Base-by-base conservation (phyloP, 2,113 vertebrate genomes). In the Seriola aureovittata region DNA sequence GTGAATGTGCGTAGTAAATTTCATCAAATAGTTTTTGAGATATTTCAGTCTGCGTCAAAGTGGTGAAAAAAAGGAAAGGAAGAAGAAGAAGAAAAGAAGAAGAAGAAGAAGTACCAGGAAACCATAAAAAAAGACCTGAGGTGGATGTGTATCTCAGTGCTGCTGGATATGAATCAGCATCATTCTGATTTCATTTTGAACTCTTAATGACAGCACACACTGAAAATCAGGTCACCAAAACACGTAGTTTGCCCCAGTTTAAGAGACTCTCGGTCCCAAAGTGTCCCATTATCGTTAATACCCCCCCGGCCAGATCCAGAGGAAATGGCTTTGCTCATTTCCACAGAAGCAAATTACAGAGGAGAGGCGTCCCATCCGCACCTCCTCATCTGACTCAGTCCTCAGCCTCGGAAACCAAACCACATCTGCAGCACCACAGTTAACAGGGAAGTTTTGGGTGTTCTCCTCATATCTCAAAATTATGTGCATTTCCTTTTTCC, bases 291-390 rank as follows among this genome's bases (percentile, higher is more conserved):
- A 86, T 70, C 68, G 29, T 69, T 81, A 81, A 77, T 80, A 66
- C 60, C 65, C 54, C 68, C 72, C 40, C 59, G 7, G 5, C 12
- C 70, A 67, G 66, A 80, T 70, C 73, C 66, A 76, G 71, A 94
- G 92, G 93, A 94, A 94, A 94, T 93, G 69, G 65, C 74, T 87
- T 46, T 65, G 62, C 90, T 91, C 88, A 93, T 93, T 92, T 90
- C 89, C 85, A 90, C 85, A 44, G 48, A 40, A 65, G 69, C 77
- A 91, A 92, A 93, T 89, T 81, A 87, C 74, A 89, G 89, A 87
- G 76, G 5, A 65, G 74, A 54, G 70, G 64, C 36, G 54, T 73
- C 60, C 46, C 57, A 57, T 62, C 58, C 5, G 40, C 42, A 78
- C 40, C 60, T 54, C 82, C 59, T 79, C 73, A 25, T 74, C 80